Evolutionary conservation across 2,797 vertebrate genomes (phyloP).

Genomic region (Toxotes lorentzi): DNA sequence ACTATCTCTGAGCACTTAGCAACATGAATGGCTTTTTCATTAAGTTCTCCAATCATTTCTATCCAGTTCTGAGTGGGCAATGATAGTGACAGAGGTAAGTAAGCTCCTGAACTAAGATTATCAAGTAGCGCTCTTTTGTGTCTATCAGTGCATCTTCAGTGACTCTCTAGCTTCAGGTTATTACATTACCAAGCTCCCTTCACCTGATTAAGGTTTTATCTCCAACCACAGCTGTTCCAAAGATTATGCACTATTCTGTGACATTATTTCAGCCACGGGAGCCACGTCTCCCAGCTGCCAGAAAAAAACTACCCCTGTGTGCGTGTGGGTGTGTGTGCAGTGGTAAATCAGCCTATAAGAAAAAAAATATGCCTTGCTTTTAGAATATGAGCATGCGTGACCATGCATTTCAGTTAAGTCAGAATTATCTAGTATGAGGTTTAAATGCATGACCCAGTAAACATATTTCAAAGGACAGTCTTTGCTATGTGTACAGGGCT

Average conservation of each 20-base stretch:
- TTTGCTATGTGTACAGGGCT: slow-evolving; percentile 30
- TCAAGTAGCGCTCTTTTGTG: slow-evolving; percentile 69
- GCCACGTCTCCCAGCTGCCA: slow-evolving; percentile 62
- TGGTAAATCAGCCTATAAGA: slow-evolving; percentile 33
- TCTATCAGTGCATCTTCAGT: slow-evolving; percentile 64
- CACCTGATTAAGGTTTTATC: slow-evolving; percentile 82
- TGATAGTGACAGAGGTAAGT: slow-evolving; percentile 57
- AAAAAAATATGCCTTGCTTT: background rate
- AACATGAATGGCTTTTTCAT: slow-evolving; percentile 56
- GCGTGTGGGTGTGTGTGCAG: background rate
- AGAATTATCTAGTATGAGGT: slow-evolving; percentile 12
- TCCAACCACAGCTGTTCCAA: slow-evolving; percentile 79
- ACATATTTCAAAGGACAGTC: slow-evolving; percentile 34
- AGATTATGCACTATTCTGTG: slow-evolving; percentile 73
- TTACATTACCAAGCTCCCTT: slow-evolving; percentile 79
- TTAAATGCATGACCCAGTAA: slow-evolving; percentile 29
- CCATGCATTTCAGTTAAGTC: slow-evolving; percentile 34
- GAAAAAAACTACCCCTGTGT: background rate
- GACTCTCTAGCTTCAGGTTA: slow-evolving; percentile 78
- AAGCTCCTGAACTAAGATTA: slow-evolving; percentile 70
- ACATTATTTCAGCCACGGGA: slow-evolving; percentile 68
- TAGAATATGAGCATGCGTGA: slow-evolving; percentile 3
- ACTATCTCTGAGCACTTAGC: slow-evolving; percentile 28
- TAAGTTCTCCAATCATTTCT: slow-evolving; percentile 56
- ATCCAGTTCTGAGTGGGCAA: slow-evolving; percentile 47